Evolutionary conservation across 1,140 invertebrate species (phyloP), one percentile per base, ranked within the genome.

Genomic region (Polypedilum vanderplanki): DNA sequence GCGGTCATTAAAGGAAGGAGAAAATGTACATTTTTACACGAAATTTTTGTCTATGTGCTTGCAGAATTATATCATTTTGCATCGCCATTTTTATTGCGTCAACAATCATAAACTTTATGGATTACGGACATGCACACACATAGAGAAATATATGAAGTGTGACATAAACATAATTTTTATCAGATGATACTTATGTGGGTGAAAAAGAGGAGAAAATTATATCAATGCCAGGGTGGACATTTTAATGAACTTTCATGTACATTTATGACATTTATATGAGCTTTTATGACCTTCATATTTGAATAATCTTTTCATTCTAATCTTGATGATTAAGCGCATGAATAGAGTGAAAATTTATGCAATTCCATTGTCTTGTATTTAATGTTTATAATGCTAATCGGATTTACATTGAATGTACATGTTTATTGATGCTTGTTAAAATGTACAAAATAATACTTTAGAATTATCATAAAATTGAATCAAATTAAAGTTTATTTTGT

Each of bases 161-260:
- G 46, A 57, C 46, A 57, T 57, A 57, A 57, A 57, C 46, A 57
- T 57, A 57, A 57, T 57, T 57, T 57, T 57, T 57, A 57, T 57
- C 46, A n/a, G 46, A 57, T 57, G 46, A 57, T 57, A 57, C 24
- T 33, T 57, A 57, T 57, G 3, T n/a, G 46, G 46, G n/a, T 46
- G 41, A 46, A 46, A 12, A 46, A 46, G 9, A 15, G 46, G 46
- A 57, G 46, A 57, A 12, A 57, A 57, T 57, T 57, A 33, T 33
- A 33, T 57, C n/a, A 57, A 57, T 57, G 46, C 3, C 12, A 12
- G 10, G 12, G 46, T 57, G 46, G 46, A 57, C n/a, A n/a, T 57
- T 57, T 12, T 57, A n/a, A 57, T 57, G n/a, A 15, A 57, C 15
- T 12, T 57, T 8, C n/a, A n/a, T 57, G n/a, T 12, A n/a, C 46